Conservation (phyloP, 2,113 vertebrate species). For the Steatornis caripensis region DNA sequence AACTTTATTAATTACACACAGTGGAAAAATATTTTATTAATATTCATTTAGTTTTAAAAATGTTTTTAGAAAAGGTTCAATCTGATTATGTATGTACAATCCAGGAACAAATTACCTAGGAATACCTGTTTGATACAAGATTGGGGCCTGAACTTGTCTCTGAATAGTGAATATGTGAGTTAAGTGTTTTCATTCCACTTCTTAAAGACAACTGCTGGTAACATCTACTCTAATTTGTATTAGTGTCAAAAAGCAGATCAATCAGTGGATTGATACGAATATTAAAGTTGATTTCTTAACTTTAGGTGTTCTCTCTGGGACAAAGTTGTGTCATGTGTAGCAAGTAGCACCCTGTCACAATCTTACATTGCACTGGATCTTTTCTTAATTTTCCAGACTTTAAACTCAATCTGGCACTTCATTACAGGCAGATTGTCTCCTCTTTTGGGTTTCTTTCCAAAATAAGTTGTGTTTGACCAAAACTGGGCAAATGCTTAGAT, state of each 20-base stretch:
- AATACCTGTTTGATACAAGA: neutral
- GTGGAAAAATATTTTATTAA: neutral
- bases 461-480: neutral
- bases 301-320: neutral
- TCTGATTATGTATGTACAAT: neutral
- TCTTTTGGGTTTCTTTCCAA: neutral
- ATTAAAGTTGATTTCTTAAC: neutral
- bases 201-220: neutral
- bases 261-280: neutral
- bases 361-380: neutral
- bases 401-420: neutral
- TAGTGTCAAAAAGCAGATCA: neutral
- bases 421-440: neutral
- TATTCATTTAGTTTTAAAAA: neutral
- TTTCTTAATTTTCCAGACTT: neutral
- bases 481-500: neutral
- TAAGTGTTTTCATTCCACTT: neutral
- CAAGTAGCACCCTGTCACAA: neutral
- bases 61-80: rapidly evolving
- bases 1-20: neutral
- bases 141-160: neutral
- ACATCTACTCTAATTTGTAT: neutral
- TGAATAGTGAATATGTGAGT: neutral
- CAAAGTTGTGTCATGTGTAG: neutral
- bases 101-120: neutral